Base-by-base conservation (phyloP, 2,113 vertebrate species). In the Promerops cafer region DNA sequence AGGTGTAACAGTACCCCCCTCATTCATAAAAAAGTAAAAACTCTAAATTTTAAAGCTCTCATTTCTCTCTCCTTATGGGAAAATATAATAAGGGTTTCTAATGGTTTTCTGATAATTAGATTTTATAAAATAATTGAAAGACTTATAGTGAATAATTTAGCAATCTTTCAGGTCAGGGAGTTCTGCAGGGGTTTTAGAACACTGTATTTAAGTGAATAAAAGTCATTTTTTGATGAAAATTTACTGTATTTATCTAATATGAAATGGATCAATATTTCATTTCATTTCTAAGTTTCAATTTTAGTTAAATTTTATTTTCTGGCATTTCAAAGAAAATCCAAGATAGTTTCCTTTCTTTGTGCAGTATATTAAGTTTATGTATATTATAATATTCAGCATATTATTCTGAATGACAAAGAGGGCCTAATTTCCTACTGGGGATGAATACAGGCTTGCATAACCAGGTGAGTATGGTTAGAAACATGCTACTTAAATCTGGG, bases 1-100 rank as follows among this genome's bases (percentile, higher is more conserved):
- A 57, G 23, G 6, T 9, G 22, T 44, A 83, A 49, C 11, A 52
- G 12, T 27, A 64, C 0, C 3, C 0, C 3, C 2, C 7, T 24
- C 17, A 28, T 35, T 76, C 13, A 66, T 24, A 42, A 68, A 54
- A 54, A 79, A 65, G 2, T 49, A 59, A 87, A 63, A 9, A 0
- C 5, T 50, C 24, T 61, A 10, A 66, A 35, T 72, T 42, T 63
- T 72, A 44, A 61, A 65, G 6, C 13, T 49, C 11, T 74, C 10
- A 26, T 70, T 79, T 83, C 6, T 53, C 18, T 40, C 23, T 54
- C 16, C 30, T 68, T 31, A 53, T 69, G 4, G 3, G 12, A 56
- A 45, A 49, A 53, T 45, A 24, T n/a, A 27, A 40, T 8, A 70
- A 23, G 13, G 10, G 9, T 60, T 87, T 79, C 50, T 16, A 75